A percentile compares a stretch with the other conserved stretches of the same genome.
These are phyloP conservation scores for Cygnus buccinator DNA, from an alignment of 2,113 vertebrate species.

Conservation along the genomic window DNA sequence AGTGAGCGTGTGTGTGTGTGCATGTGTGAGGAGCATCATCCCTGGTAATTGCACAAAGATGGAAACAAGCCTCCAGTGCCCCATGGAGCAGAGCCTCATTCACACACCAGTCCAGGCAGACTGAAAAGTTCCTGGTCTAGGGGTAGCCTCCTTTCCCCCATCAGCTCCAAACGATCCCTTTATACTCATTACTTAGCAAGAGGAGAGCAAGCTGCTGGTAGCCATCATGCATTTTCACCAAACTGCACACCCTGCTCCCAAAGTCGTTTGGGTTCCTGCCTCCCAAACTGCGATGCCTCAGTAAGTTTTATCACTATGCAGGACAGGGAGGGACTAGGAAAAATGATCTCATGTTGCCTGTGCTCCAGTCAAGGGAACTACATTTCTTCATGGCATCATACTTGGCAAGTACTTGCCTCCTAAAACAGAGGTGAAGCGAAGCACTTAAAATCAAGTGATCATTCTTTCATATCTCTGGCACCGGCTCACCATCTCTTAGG, in stretches of 20 bases:
- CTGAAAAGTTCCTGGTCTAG: not conserved
- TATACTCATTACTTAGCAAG: not conserved
- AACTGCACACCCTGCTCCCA: not conserved
- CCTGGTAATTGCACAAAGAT: not conserved
- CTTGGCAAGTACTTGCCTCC: conserved; percentile 15
- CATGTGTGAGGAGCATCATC: not conserved
- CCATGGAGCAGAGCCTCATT: not conserved
- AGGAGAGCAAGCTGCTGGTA: not conserved
- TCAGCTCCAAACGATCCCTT: not conserved
- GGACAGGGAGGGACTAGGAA: not conserved
- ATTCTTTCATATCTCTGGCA: conserved; percentile 42
- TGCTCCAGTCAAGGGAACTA: not conserved
- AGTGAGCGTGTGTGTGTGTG: rapidly evolving
- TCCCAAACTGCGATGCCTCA: not conserved
- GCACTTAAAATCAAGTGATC: conserved; percentile 19
- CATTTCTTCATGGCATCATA: conserved; percentile 36
- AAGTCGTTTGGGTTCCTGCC: not conserved
- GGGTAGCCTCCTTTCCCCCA: not conserved
- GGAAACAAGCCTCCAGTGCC: not conserved
- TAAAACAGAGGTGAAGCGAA: not conserved
- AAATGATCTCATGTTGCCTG: conserved; percentile 15
- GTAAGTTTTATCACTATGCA: not conserved
- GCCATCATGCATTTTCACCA: not conserved
- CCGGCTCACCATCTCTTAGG: not conserved
- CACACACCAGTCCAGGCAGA: not conserved